These are phyloP conservation scores for Oncorhynchus gorbuscha DNA, from an alignment of 2,113 vertebrate genomes.

Conservation along the genomic window DNA sequence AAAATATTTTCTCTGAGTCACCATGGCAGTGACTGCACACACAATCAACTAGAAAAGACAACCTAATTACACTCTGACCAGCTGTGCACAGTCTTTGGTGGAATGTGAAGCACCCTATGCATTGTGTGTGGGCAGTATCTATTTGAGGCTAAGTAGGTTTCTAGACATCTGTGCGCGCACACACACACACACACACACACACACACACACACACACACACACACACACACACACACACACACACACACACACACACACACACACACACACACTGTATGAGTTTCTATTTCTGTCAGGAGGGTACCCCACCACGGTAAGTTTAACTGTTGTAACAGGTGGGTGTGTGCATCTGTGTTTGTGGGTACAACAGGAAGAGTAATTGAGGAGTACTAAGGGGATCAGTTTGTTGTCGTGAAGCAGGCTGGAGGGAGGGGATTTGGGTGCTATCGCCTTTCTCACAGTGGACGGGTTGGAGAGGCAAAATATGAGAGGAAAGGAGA, in stretches of 20 bases:
- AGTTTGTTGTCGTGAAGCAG: conserved; percentile 17
- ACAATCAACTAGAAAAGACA: neutral
- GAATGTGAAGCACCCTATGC: neutral
- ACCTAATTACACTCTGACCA: neutral
- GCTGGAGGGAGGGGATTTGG: conserved; percentile 16
- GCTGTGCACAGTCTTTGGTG: neutral
- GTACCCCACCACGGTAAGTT: neutral
- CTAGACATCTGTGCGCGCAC: neutral
- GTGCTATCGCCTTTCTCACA: conserved; percentile 10
- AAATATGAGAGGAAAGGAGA: conserved; percentile 1
- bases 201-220: neutral
- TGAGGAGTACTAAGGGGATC: conserved; percentile 21
- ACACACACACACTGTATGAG: neutral
- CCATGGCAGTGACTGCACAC: conserved; percentile 26
- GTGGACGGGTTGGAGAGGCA: neutral
- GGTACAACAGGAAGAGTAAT: neutral
- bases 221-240: neutral
- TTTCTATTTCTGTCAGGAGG: neutral
- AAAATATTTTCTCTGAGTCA: conserved; percentile 34
- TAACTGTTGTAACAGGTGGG: neutral
- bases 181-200: neutral
- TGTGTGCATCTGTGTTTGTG: conserved; percentile 1
- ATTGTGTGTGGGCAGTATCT: neutral
- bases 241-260: neutral
- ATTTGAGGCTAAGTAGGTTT: neutral